phyloP scores from a whole-genome alignment of 2,797 vertebrate genomes.

The Acanthurus leucopareius region DNA sequence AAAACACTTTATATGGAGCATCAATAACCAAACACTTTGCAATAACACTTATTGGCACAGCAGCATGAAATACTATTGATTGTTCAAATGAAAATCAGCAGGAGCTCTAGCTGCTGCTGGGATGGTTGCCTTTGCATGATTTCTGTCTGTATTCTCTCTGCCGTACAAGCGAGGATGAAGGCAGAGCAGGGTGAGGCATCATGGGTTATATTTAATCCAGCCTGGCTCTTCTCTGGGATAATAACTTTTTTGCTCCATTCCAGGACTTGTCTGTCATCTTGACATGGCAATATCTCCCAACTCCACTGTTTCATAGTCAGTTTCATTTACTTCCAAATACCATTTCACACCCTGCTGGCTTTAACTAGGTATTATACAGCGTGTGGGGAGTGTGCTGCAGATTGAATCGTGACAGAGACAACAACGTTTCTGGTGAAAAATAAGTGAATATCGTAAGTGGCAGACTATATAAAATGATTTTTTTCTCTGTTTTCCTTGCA shows the following conservation, averaged over 20 bases:
- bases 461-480: slow-evolving; percentile 93
- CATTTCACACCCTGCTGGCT: slow-evolving; percentile 99
- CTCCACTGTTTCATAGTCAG: slow-evolving; percentile 93
- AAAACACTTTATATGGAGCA: slow-evolving; percentile 72
- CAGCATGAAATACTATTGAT: slow-evolving; percentile 65
- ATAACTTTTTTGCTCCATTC: slow-evolving; percentile 99
- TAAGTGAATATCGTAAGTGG: slow-evolving; percentile 98
- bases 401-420: slow-evolving; percentile 99
- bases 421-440: slow-evolving; percentile 90
- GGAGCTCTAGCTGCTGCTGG: slow-evolving; percentile 20
- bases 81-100: slow-evolving; percentile 67
- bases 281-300: slow-evolving; percentile 97
- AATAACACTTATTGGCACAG: slow-evolving; percentile 76
- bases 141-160: slow-evolving; percentile 78
- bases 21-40: slow-evolving; percentile 80
- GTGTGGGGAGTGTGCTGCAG: slow-evolving; percentile 93
- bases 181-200: slow-evolving; percentile 90
- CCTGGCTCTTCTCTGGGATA: slow-evolving; percentile 94
- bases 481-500: slow-evolving; percentile 74
- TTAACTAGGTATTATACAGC: slow-evolving; percentile 95
- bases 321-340: slow-evolving; percentile 99
- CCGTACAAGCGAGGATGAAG: slow-evolving; percentile 86
- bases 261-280: slow-evolving; percentile 98
- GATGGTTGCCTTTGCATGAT: slow-evolving; percentile 85
- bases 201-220: slow-evolving; percentile 97